phyloP scores from a whole-genome alignment of 2,113 vertebrate species.

The Rhinopomastus cyanomelas region DNA sequence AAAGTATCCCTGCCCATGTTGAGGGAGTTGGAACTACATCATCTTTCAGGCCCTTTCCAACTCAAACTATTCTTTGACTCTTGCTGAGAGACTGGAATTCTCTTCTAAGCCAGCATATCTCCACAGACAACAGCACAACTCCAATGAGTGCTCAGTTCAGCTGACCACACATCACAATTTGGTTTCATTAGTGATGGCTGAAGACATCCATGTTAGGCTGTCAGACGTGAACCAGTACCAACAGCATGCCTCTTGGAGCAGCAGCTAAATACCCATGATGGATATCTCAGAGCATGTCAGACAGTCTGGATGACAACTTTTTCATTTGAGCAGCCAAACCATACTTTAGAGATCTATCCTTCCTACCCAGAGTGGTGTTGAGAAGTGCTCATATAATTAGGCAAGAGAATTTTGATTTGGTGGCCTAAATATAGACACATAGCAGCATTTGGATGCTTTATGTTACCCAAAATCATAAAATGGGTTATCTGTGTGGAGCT shows the following conservation, averaged over 20 bases:
- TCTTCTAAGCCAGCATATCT: neutral
- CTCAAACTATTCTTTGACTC: too few relatives aligned
- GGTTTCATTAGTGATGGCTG: neutral
- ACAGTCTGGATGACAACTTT: neutral
- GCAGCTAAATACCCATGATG: neutral
- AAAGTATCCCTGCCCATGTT: too few relatives aligned
- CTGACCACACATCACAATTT: neutral
- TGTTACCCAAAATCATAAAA: neutral
- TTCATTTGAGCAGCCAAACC: neutral
- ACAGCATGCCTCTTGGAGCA: neutral
- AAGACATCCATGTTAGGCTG: neutral
- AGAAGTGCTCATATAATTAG: neutral
- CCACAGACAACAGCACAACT: too few relatives aligned
- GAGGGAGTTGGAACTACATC: too few relatives aligned
- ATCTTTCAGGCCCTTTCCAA: too few relatives aligned
- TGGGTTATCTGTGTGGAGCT: neutral
- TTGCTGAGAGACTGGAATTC: neutral
- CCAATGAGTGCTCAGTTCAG: neutral
- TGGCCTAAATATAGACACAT: neutral
- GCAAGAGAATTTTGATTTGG: neutral
- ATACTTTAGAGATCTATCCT: neutral
- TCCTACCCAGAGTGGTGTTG: neutral
- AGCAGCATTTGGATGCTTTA: neutral
- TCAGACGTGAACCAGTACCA: neutral
- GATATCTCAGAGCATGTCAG: neutral